Percentiles rank a stretch among this genome's conserved stretches.
These are phyloP conservation scores for Montipora cactus DNA, from an alignment of 64 coral and sea anemone species.

Conservation along the genomic window DNA sequence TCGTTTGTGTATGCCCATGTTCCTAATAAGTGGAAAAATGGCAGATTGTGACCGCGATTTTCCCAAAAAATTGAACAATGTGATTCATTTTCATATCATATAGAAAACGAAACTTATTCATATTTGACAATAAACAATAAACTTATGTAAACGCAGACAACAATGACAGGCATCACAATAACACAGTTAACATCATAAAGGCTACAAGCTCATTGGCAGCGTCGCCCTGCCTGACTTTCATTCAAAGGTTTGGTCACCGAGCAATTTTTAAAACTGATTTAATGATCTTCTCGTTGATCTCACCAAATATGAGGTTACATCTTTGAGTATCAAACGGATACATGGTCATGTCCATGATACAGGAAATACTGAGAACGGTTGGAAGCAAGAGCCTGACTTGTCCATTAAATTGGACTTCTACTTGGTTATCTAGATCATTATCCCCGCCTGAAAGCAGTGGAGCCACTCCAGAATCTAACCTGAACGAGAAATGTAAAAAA, in stretches of 20 bases:
- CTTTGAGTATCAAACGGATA: slow-evolving; percentile 56
- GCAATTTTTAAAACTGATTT: background rate
- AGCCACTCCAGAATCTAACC: slow-evolving; percentile 14
- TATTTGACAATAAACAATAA: too few species aligned
- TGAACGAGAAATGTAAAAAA: background rate
- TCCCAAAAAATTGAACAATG: too few species aligned
- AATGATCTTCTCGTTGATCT: background rate
- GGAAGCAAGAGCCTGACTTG: background rate
- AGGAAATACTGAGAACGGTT: slow-evolving; percentile 18
- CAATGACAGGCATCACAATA: too few species aligned
- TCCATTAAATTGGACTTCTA: slow-evolving; percentile 5
- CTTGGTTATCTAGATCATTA: background rate
- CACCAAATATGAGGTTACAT: slow-evolving; percentile 36
- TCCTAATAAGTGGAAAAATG: background rate
- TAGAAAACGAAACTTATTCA: too few species aligned
- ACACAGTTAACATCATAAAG: too few species aligned
- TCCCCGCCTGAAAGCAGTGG: background rate
- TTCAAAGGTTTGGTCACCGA: too few species aligned
- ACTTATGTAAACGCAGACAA: too few species aligned
- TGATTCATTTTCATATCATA: too few species aligned
- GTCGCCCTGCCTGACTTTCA: too few species aligned
- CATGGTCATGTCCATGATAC: slow-evolving; percentile 42
- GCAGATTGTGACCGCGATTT: too few species aligned
- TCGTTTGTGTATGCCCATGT: slow-evolving; percentile 23
- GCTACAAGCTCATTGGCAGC: too few species aligned